A percentile compares a stretch with the other conserved stretches of the same genome.
Evolutionary conservation across 2,888 invertebrate species (phyloP).

Genomic region (Hyalella azteca): DNA sequence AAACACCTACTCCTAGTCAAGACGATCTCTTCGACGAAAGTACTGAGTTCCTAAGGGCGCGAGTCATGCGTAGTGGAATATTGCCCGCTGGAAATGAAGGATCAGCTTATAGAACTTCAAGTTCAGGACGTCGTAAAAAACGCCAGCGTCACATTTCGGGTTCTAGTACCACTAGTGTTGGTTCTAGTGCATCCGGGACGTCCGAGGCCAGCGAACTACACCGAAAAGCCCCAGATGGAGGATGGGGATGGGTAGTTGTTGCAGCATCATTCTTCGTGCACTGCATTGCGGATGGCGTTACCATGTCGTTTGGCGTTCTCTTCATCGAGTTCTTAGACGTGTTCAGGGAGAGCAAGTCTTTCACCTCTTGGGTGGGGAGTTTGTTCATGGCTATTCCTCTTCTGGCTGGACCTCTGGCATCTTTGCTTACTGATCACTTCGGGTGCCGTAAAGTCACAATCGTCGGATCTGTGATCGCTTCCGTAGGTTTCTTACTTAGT

Average conservation of each 20-base stretch:
- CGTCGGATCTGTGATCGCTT: constrained; percentile 77
- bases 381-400: constrained; percentile 91
- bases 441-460: constrained; percentile 82
- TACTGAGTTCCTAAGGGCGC: constrained; percentile 32
- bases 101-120: neutral
- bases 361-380: constrained; percentile 89
- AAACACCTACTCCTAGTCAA: constrained; percentile 51
- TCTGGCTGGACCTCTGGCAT: constrained; percentile 82
- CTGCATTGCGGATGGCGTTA: constrained; percentile 89
- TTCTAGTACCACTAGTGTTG: constrained; percentile 52
- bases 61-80: neutral
- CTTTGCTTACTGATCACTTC: constrained; percentile 81
- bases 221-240: constrained; percentile 76
- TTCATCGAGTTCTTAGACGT: constrained; percentile 83
- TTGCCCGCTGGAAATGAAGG: neutral
- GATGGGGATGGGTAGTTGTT: constrained; percentile 93
- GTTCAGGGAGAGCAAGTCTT: constrained; percentile 80
- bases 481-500: constrained; percentile 78
- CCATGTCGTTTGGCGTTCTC: constrained; percentile 90
- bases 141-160: constrained; percentile 48
- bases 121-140: constrained; percentile 1
- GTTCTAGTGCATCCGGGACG: constrained; percentile 48
- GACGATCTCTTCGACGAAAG: constrained; percentile 43
- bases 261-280: constrained; percentile 87
- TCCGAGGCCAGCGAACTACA: constrained; percentile 52